Evolutionary conservation across 2,113 vertebrate genomes (phyloP).

Genomic region (Marmota monax): DNA sequence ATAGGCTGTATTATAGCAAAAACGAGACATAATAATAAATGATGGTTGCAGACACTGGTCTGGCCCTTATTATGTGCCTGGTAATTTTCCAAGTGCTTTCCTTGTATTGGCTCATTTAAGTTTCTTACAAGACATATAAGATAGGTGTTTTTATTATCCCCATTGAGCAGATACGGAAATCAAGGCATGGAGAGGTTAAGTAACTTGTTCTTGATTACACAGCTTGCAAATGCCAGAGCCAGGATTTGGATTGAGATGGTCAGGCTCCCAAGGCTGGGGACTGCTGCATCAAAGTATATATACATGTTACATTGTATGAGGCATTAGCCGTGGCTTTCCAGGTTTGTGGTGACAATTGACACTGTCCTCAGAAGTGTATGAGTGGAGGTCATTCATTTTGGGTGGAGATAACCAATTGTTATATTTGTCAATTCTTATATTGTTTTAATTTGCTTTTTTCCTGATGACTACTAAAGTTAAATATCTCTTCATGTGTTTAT

Average conservation of each 20-base stretch:
- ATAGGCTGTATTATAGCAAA: neutral
- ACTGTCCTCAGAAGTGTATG: neutral
- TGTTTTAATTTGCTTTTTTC: neutral
- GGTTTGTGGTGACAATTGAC: neutral
- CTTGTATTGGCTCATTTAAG: neutral
- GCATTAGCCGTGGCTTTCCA: neutral
- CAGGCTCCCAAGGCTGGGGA: neutral
- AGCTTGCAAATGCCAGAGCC: neutral
- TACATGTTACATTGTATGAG: accelerated
- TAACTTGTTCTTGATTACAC: neutral
- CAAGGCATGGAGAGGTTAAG: neutral
- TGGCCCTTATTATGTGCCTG: neutral
- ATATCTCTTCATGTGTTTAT: neutral
- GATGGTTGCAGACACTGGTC: neutral
- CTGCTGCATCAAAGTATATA: accelerated
- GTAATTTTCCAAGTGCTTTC: neutral
- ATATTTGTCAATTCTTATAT: neutral
- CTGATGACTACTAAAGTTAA: neutral
- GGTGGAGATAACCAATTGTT: neutral
- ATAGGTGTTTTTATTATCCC: neutral
- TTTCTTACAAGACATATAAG: neutral
- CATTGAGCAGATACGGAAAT: neutral
- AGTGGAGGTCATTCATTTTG: neutral
- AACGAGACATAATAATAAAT: neutral
- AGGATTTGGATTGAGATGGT: neutral